Base-by-base conservation (phyloP, 2,888 invertebrate species). In the Serripes groenlandicus region DNA sequence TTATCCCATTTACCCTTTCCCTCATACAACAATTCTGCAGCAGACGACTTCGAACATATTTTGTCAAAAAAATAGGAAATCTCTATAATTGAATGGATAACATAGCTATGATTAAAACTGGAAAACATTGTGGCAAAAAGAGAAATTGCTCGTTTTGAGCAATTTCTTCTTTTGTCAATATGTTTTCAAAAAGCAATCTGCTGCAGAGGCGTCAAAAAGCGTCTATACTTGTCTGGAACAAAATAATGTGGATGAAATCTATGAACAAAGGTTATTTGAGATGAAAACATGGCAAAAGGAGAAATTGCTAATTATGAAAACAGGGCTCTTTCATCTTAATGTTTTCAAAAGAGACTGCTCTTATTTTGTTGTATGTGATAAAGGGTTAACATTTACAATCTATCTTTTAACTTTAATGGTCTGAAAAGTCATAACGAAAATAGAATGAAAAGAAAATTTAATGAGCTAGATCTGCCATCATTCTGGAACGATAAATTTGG, bases 121-220 rank as follows among this genome's bases (percentile, higher is more conserved):
- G 56, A 56, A 56, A 56, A 56, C 56, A 56, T 56, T n/a, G 23
- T n/a, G 56, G 42, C 9, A 60, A 28, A 60, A 60, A 30, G 28
- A 60, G 60, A 60, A 60, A 60, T 28, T 60, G 23, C 28, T 60
- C 9, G 60, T 60, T 28, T 28, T 4, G 3, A 28, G 28, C 60
- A 60, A 7, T 60, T 60, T 60, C 5, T 28, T 28, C 28, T 60
- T 60, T 60, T 60, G 3, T 30, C 26, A 28, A 26, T 28, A 60
- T 60, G 15, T 60, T 60, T 60, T 28, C 60, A 9, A 15, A 42
- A 11, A 18, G 11, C n/a, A n/a, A n/a, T n/a, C n/a, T 21, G 18
- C n/a, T 54, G 54, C n/a, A 11, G n/a, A 54, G 9, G 5, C n/a
- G n/a, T 23, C 42, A 42, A 42, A 42, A 42, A 11, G 42, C 15